Base-by-base conservation (phyloP, 2,113 vertebrate genomes). In the Okapia johnstoni region DNA sequence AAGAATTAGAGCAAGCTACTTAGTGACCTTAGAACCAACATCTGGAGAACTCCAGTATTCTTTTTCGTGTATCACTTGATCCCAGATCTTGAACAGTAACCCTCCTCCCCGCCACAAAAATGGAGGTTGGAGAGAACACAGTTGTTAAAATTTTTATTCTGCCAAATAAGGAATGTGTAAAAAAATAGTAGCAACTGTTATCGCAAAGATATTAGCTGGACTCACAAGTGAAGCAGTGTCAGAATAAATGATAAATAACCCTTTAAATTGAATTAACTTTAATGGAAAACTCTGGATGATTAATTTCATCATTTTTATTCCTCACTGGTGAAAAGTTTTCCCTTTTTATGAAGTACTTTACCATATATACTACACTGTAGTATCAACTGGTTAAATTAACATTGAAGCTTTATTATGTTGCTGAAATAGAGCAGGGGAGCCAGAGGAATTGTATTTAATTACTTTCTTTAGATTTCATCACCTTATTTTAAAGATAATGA, bases 401-500 rank as follows among this genome's bases (percentile, higher is more conserved):
- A 33, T 40, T 43, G 48, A 93, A 80, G 48, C 17, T 88, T 91
- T 88, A 81, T 40, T 58, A 50, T 70, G 66, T 91, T 94, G 33
- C 63, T 81, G 70, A 96, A 55, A 19, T 80, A 14, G 36, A 19
- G 25, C 58, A 94, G 23, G 33, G 58, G 16, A 93, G 23, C 66
- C 93, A 50, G 17, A 46, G 23, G 48, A 66, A 52, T 94, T 60
- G 6, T 77, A 33, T 84, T 88, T 96, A 91, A 91, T 94, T 66
- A 73, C 50, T 92, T n/a, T 60, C 30, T 84, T 88, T 84, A 73
- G 86, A 36, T 40, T 95, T 96, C 55, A 77, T 84, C 8, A 3
- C 92, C 26, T 90, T 76, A 66, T 97, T 83, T 90, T 89, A 79
- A 97, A 93, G n/a, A 58, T 57, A 83, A 23, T 46, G 33, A 87